Conservation (phyloP, 2,797 vertebrate species). For the Microctenopoma steveboyesi region DNA sequence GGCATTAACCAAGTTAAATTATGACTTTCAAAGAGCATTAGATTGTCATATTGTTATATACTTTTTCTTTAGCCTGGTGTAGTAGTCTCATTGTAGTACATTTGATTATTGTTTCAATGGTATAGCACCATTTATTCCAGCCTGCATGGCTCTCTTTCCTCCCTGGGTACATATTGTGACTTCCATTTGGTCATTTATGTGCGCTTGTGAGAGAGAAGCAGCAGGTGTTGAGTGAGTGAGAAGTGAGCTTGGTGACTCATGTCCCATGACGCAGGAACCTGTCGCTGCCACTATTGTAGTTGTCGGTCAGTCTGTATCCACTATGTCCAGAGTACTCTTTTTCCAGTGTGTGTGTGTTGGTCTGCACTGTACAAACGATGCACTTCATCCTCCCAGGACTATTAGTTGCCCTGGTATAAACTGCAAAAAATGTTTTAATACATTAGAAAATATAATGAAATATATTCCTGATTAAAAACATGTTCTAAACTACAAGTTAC, state of each 20-base stretch:
- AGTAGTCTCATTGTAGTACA: background rate
- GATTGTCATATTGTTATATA: background rate
- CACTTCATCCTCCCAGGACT: slow-evolving; percentile 56
- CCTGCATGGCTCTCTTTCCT: background rate
- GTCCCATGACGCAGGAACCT: slow-evolving; percentile 62
- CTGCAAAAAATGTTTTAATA: no score
- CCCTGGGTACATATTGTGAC: slow-evolving; percentile 3
- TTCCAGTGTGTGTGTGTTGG: slow-evolving; percentile 18
- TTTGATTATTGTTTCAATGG: background rate
- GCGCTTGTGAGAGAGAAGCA: slow-evolving; percentile 14
- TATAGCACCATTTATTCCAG: background rate
- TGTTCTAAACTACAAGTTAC: no score
- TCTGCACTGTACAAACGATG: background rate
- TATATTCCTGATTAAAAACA: no score
- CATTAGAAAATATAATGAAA: no score
- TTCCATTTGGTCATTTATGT: slow-evolving; percentile 5
- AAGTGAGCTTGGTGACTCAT: slow-evolving; percentile 59
- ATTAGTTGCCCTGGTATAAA: slow-evolving; percentile 49
- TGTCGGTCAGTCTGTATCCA: slow-evolving; percentile 39
- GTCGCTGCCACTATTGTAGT: slow-evolving; percentile 67
- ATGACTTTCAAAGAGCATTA: background rate
- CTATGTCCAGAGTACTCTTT: slow-evolving; percentile 24
- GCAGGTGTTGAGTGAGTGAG: slow-evolving; percentile 60
- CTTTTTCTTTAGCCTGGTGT: background rate
- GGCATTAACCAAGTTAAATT: background rate